Evolutionary conservation across 2,888 invertebrate genomes (phyloP), one percentile per base, ranked within the genome.

Genomic region (Eupithecia vulgata): DNA sequence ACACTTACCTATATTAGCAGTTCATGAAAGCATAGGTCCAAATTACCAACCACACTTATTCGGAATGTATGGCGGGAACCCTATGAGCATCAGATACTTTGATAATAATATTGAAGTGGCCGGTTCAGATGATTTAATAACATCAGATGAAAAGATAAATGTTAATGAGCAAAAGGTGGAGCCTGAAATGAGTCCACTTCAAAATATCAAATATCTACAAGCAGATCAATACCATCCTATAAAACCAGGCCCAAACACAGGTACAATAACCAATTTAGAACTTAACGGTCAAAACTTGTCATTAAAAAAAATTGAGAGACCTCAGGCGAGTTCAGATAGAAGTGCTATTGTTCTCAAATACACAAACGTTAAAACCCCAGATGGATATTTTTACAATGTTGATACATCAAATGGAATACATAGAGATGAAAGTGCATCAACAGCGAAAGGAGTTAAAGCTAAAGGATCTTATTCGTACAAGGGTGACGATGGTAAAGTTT

Each of bases 341-440:
- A 88, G 83, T 64, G 91, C 92, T 17, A 80, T 85, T 0, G 90
- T 91, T 35, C 68, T 90, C 0, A 90, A 85, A n/a, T 89, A 90
- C 61, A 84, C 91, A 25, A 90, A 88, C 67, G 68, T 81, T 15
- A 80, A 87, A 13, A 87, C 85, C 65, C 89, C 91, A 30, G 88
- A 90, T 68, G 86, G 88, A 13, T 93, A 86, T 79, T 83, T 87
- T 3, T 93, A 92, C 69, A 88, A 81, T 73, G 92, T 84, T 77
- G 90, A 93, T 40, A 93, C 93, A 1, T 92, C 92, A 5, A 92
- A 94, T 78, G 91, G 91, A 15, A 91, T 93, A 68, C 90, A 91
- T 78, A 90, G 84, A 45, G 88, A 91, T 80, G 92, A 92, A 85
- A 90, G 73, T 80, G 93, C 89, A 7, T 84, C 83, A n/a, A 82